Percentiles rank a stretch among this genome's conserved stretches.
These are phyloP conservation scores for Cirrhinus molitorella DNA, from an alignment of 2,797 vertebrate genomes.

Conservation along the genomic window DNA sequence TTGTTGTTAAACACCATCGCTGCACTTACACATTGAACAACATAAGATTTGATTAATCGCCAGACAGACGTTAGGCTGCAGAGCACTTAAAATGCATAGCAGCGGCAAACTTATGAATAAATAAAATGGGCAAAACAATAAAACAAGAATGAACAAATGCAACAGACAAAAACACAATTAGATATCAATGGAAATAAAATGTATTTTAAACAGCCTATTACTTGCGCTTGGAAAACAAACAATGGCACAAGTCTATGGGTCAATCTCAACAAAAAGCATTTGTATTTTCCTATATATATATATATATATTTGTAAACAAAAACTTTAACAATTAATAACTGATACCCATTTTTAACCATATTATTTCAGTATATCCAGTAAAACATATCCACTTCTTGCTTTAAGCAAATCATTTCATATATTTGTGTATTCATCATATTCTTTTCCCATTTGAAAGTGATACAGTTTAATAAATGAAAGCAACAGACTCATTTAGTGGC, in stretches of 20 bases:
- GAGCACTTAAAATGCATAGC: background rate
- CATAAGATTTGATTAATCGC: background rate
- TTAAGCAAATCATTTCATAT: too few relatives aligned
- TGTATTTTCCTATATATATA: background rate
- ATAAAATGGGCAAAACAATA: slow-evolving; percentile 8
- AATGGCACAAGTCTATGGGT: background rate
- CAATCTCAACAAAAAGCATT: background rate
- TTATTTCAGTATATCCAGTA: too few relatives aligned
- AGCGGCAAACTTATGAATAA: slow-evolving; percentile 11
- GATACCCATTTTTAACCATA: background rate
- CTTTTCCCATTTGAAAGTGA: too few relatives aligned
- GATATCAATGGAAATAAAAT: slow-evolving; percentile 4
- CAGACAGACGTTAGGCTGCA: slow-evolving; percentile 10
- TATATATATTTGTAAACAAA: background rate
- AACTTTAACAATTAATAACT: background rate
- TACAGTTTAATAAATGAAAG: too few relatives aligned
- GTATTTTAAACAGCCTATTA: background rate
- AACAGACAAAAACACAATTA: background rate
- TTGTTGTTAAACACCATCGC: slow-evolving; percentile 16
- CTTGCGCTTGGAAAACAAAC: background rate
- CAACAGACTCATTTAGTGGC: too few relatives aligned
- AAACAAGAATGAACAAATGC: slow-evolving; percentile 6
- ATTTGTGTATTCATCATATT: too few relatives aligned
- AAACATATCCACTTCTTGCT: too few relatives aligned
- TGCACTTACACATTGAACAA: slow-evolving; percentile 1